Percentiles rank a stretch among this genome's conserved stretches.
phyloP scores from a whole-genome alignment of 2,888 invertebrate species.

The Drosophila kokeensis region DNA sequence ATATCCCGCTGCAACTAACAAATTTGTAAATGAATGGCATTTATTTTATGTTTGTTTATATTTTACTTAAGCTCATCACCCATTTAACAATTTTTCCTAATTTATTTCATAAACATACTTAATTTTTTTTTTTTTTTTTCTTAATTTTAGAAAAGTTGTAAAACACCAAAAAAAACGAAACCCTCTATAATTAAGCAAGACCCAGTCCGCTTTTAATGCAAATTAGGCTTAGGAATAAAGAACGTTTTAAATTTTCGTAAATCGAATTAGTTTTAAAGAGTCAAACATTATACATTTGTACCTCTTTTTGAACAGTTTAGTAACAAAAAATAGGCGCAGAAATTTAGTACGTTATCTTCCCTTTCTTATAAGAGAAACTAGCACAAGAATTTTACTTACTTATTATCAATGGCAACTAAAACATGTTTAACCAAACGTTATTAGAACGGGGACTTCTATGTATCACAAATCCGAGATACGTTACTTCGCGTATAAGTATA shows the following conservation, averaged over 20 bases:
- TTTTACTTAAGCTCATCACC: slow-evolving; percentile 44
- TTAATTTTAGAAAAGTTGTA: slow-evolving; percentile 24
- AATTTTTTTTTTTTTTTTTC: slow-evolving; percentile 3
- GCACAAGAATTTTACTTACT: slow-evolving; percentile 52
- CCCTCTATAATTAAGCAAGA: slow-evolving; percentile 27
- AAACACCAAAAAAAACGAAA: slow-evolving; percentile 56
- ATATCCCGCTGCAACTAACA: slow-evolving; percentile 52
- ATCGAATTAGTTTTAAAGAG: slow-evolving; percentile 39
- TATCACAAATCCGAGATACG: slow-evolving; percentile 25
- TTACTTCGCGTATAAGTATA: slow-evolving; percentile 50
- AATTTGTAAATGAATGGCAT: slow-evolving; percentile 55
- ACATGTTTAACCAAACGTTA: slow-evolving; percentile 33
- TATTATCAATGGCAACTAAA: slow-evolving; percentile 28
- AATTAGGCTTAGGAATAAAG: slow-evolving; percentile 54
- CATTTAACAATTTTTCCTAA: slow-evolving; percentile 43
- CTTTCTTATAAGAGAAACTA: slow-evolving; percentile 40
- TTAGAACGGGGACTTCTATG: slow-evolving; percentile 19
- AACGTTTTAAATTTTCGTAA: slow-evolving; percentile 46
- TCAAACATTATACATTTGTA: slow-evolving; percentile 67
- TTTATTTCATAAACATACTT: slow-evolving; percentile 62
- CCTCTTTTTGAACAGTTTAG: slow-evolving; percentile 53
- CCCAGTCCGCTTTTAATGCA: slow-evolving; percentile 60
- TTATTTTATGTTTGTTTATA: slow-evolving; percentile 44
- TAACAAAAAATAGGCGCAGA: slow-evolving; percentile 44
- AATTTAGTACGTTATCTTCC: slow-evolving; percentile 55